These are phyloP conservation scores for Parambassis ranga DNA, from an alignment of 2,797 vertebrate species.

Conservation along the genomic window DNA sequence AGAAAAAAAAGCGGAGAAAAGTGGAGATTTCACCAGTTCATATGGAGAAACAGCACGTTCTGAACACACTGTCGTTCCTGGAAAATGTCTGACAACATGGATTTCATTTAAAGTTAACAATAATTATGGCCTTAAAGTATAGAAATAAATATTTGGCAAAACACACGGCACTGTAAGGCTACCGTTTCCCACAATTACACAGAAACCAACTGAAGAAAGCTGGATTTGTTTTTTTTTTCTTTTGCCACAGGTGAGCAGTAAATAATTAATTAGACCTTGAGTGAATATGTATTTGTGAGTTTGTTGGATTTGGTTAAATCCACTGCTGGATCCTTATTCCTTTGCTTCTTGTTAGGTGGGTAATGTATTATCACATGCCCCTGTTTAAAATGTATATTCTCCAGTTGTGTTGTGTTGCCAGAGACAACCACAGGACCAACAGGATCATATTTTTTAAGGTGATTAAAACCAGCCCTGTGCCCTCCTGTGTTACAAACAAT, in stretches of 20 bases:
- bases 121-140: constrained; percentile 25
- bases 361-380: background rate
- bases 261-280: constrained; percentile 49
- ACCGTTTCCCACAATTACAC: constrained; percentile 1
- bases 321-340: background rate
- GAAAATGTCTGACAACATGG: constrained; percentile 11
- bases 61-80: background rate
- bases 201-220: constrained; percentile 14
- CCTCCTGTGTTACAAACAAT: too few species aligned
- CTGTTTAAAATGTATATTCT: too few species aligned
- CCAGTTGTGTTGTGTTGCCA: too few species aligned
- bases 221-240: background rate
- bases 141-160: constrained; percentile 8
- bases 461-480: too few species aligned
- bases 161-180: background rate
- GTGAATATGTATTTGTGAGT: constrained; percentile 30
- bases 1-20: constrained; percentile 34
- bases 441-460: too few species aligned
- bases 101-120: constrained; percentile 39
- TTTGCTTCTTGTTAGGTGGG: background rate
- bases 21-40: constrained; percentile 37
- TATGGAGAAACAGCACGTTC: constrained; percentile 18
- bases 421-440: too few species aligned
- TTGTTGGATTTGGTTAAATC: constrained; percentile 1
- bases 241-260: constrained; percentile 26